A percentile compares a stretch with the other conserved stretches of the same genome.
Conservation (phyloP, 2,113 vertebrate genomes). For the Nymphicus hollandicus region DNA sequence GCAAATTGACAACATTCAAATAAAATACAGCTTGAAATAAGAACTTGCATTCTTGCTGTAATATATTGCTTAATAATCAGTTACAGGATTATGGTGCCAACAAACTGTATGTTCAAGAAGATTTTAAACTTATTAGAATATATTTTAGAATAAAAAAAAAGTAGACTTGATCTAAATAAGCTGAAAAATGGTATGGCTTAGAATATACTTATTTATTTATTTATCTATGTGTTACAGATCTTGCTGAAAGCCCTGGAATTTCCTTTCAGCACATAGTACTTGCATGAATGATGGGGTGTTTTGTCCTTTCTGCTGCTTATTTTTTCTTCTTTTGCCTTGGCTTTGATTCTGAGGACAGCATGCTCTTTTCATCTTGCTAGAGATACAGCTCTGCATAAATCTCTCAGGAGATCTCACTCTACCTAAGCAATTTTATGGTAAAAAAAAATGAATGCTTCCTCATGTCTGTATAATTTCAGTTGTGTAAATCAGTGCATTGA, state of each 20-base stretch:
- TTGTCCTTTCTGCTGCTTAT: constrained; percentile 45
- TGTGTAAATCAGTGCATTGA: constrained; percentile 47
- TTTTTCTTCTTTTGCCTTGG: constrained; percentile 40
- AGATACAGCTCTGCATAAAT: constrained; percentile 69
- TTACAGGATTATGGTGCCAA: background rate
- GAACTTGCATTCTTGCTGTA: background rate
- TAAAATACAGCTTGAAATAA: background rate
- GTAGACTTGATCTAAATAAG: background rate
- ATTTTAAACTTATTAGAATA: background rate
- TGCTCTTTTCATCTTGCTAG: constrained; percentile 66
- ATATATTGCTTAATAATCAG: background rate
- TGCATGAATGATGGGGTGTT: constrained; percentile 13
- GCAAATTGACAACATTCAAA: background rate
- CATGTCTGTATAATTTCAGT: constrained; percentile 48
- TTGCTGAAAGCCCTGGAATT: constrained; percentile 31
- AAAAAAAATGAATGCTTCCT: constrained; percentile 14
- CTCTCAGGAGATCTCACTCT: constrained; percentile 51
- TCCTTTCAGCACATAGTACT: background rate
- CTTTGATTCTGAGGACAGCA: constrained; percentile 67
- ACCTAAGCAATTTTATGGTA: constrained; percentile 16
- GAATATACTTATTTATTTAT: background rate
- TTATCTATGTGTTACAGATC: background rate
- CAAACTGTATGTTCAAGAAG: background rate
- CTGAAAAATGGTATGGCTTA: background rate
- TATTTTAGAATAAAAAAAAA: background rate